phyloP scores from a whole-genome alignment of 2,888 invertebrate species.

The Caenorhabditis sp. region DNA sequence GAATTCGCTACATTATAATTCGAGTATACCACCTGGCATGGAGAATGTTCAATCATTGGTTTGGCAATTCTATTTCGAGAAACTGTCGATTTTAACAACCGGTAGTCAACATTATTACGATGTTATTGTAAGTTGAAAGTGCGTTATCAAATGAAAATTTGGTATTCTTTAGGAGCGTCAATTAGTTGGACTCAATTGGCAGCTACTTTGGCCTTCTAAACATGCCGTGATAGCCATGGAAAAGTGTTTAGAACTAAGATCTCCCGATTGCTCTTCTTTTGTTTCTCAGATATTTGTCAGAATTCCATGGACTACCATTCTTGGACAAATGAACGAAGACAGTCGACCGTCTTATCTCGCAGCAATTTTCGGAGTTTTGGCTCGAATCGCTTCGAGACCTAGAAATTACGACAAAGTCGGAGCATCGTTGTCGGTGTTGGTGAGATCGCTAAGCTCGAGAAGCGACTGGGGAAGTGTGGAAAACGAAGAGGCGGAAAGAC shows the following conservation, averaged over 20 bases:
- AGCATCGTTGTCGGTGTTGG: constrained; percentile 60
- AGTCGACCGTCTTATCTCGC: constrained; percentile 58
- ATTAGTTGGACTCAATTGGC: constrained; percentile 49
- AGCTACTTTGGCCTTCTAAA: constrained; percentile 50
- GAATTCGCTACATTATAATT: constrained; percentile 58
- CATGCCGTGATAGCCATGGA: constrained; percentile 48
- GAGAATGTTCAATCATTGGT: constrained; percentile 56
- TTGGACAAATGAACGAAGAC: constrained; percentile 51
- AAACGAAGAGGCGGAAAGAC: constrained; percentile 46
- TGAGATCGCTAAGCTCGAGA: constrained; percentile 49
- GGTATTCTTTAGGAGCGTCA: constrained; percentile 44
- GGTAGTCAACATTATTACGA: constrained; percentile 52
- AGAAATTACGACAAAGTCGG: constrained; percentile 60
- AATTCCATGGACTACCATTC: constrained; percentile 56
- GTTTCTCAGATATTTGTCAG: constrained; percentile 63
- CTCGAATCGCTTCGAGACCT: constrained; percentile 43
- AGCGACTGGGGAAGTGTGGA: constrained; percentile 56
- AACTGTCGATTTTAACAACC: constrained; percentile 45
- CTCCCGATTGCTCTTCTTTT: constrained; percentile 57
- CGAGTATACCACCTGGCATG: constrained; percentile 59
- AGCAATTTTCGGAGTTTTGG: constrained; percentile 50
- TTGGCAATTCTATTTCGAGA: constrained; percentile 62
- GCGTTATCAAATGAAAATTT: constrained; percentile 10
- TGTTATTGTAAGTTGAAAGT: constrained; percentile 41
- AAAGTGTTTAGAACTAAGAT: constrained; percentile 39